These are phyloP conservation scores for Folsomia manolachei DNA, from an alignment of 2,888 invertebrate genomes.

Conservation along the genomic window DNA sequence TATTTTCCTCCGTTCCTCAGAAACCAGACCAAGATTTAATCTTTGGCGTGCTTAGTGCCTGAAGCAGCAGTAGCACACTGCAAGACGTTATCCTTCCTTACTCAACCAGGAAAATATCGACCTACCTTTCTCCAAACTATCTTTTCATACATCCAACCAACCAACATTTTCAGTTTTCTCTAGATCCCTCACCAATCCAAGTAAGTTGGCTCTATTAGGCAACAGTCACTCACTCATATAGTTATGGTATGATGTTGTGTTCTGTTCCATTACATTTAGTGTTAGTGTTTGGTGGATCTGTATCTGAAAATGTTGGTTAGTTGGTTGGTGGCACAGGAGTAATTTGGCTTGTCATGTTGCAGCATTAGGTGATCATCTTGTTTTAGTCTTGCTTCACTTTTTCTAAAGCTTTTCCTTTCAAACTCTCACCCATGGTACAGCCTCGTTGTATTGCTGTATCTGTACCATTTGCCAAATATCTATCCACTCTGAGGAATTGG, in stretches of 20 bases:
- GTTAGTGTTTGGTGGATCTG: background rate
- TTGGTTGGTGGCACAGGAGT: background rate
- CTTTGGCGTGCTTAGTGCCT: background rate
- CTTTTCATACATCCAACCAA: background rate
- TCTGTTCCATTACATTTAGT: no score
- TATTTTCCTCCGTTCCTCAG: background rate
- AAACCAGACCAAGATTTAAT: background rate
- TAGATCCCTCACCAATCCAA: background rate
- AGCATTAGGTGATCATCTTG: background rate
- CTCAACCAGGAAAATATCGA: background rate
- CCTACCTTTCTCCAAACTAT: background rate
- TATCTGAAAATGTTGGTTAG: background rate
- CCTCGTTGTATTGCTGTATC: no score
- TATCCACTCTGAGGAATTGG: background rate
- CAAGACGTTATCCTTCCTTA: background rate
- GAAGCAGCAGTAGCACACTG: background rate
- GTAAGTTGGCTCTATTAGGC: background rate
- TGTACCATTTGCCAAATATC: background rate
- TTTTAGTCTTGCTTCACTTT: background rate
- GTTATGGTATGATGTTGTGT: background rate
- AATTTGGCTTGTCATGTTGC: background rate
- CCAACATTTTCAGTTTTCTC: background rate
- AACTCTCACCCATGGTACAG: background rate
- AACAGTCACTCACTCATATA: background rate
- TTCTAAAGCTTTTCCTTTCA: no score